Conservation (phyloP, 1,140 invertebrate species). For the Amphibalanus amphitrite region DNA sequence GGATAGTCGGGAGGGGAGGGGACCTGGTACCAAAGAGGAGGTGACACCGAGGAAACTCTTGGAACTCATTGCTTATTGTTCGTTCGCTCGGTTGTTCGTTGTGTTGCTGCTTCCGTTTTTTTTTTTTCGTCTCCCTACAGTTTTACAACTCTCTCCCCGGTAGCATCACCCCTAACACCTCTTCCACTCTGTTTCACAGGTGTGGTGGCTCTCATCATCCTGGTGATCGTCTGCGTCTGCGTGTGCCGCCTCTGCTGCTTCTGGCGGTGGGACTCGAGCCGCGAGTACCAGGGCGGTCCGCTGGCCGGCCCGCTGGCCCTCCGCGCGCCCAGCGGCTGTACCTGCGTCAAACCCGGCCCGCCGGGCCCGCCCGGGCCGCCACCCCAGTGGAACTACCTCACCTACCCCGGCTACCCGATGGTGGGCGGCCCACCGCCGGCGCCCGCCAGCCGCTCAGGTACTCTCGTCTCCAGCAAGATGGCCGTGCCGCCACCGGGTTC, state of each 20-base stretch:
- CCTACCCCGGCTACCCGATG: slow-evolving; percentile 20
- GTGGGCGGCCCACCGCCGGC: slow-evolving; percentile 16
- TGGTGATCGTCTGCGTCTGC: slow-evolving; percentile 64
- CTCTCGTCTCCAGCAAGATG: slow-evolving; percentile 21
- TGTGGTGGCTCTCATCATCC: slow-evolving; percentile 69
- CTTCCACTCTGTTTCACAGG: slow-evolving; percentile 38
- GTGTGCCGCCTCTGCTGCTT: slow-evolving; percentile 25
- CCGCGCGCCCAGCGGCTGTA: slow-evolving; percentile 24
- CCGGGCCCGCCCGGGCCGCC: too few species aligned
- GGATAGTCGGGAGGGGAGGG: too few species aligned
- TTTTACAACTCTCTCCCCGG: too few species aligned
- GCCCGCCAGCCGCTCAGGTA: slow-evolving; percentile 20
- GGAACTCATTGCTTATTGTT: too few species aligned
- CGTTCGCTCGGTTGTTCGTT: too few species aligned
- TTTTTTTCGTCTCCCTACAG: too few species aligned
- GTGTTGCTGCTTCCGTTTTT: too few species aligned
- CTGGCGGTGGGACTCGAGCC: slow-evolving; percentile 28
- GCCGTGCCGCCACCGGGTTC: slow-evolving; percentile 17
- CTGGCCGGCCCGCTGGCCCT: slow-evolving; percentile 36
- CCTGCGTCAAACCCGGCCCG: slow-evolving; percentile 25
- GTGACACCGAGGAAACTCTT: too few species aligned
- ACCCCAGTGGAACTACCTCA: slow-evolving; percentile 18
- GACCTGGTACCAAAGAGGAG: too few species aligned
- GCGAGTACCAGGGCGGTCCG: slow-evolving; percentile 45
- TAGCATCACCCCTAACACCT: too few species aligned